A percentile compares a stretch with the other conserved stretches of the same genome.
phyloP scores from a whole-genome alignment of 1,140 invertebrate species.

The Drosophila lacertosa region DNA sequence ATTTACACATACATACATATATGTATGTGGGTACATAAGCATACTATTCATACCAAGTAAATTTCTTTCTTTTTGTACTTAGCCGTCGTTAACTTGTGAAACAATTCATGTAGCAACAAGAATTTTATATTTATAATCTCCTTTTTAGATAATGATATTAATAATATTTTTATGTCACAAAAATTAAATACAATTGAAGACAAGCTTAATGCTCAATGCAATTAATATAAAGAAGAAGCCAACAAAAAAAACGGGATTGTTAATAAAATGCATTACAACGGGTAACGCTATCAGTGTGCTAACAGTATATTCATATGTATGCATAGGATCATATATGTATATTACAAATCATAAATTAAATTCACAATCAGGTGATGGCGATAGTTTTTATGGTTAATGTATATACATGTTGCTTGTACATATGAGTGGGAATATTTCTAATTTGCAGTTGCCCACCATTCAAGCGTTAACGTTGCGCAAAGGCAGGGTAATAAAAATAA shows the following conservation, averaged over 20 bases:
- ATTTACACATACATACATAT: no score
- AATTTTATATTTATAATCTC: no score
- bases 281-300: not conserved
- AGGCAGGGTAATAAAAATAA: conserved; percentile 9
- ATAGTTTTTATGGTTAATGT: not conserved
- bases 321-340: not conserved
- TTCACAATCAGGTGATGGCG: conserved; percentile 9
- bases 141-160: not conserved
- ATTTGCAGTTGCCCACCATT: conserved; percentile 9
- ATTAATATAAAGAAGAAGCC: not conserved
- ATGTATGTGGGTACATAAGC: not conserved
- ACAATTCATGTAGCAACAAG: no score
- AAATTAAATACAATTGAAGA: not conserved
- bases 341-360: conserved; percentile 12
- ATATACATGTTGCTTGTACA: not conserved
- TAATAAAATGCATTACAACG: not conserved
- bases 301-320: not conserved
- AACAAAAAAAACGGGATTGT: not conserved
- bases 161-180: not conserved
- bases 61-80: not conserved
- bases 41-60: no score
- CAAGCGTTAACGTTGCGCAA: conserved; percentile 12
- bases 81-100: no score
- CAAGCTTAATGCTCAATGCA: not conserved
- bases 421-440: not conserved